phyloP scores from a whole-genome alignment of 1,140 invertebrate genomes.

The Nixonia krombeini region DNA sequence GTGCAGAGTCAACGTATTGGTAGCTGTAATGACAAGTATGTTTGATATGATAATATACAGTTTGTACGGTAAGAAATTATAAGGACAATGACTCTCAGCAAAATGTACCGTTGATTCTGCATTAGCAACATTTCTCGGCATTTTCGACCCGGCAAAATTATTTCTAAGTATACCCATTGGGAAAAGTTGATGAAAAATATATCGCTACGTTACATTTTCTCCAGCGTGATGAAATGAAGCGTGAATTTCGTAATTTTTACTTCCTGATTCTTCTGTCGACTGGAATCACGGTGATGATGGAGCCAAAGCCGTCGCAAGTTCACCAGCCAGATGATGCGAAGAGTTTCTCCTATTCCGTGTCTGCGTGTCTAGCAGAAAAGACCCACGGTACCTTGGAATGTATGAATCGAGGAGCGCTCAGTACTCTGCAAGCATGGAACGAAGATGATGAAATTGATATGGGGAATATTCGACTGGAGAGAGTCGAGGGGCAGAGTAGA shows the following conservation, averaged over 20 bases:
- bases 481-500: constrained; percentile 54
- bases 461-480: constrained; percentile 58
- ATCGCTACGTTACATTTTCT: no score
- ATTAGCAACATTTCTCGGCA: no score
- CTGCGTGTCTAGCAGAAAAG: constrained; percentile 53
- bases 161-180: no score
- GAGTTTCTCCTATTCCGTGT: constrained; percentile 53
- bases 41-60: no score
- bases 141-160: no score
- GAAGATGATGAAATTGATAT: constrained; percentile 77
- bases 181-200: no score
- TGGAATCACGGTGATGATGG: constrained; percentile 58
- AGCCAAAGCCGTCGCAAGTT: constrained; percentile 30
- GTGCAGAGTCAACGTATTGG: no score
- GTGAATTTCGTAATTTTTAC: constrained; percentile 39
- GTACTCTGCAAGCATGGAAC: constrained; percentile 76
- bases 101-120: no score
- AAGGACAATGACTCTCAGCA: no score
- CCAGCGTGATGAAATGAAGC: constrained; percentile 54
- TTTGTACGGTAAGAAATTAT: no score
- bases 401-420: constrained; percentile 78
- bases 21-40: no score
- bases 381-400: constrained; percentile 70
- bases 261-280: constrained; percentile 48
- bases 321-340: constrained; percentile 33